phyloP scores from a whole-genome alignment of 2,888 invertebrate species.

The Drosophila leonis region DNA sequence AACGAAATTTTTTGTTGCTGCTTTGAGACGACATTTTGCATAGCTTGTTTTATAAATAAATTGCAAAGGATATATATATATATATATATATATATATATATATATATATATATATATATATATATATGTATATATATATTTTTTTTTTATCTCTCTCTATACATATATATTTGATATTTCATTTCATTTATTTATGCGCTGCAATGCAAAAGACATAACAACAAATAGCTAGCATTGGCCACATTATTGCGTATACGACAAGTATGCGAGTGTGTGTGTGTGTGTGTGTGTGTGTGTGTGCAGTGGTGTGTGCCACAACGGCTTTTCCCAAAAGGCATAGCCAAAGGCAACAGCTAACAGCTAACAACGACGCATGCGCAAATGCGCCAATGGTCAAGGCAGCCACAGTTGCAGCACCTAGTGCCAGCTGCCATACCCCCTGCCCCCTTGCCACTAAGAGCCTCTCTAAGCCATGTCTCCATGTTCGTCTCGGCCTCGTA shows the following conservation, averaged over 20 bases:
- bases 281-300: constrained; percentile 31
- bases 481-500: constrained; percentile 62
- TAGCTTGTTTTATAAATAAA: constrained; percentile 71
- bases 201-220: constrained; percentile 48
- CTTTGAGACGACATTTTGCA: constrained; percentile 45
- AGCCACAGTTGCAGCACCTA: constrained; percentile 43
- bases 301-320: constrained; percentile 40
- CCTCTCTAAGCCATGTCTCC: constrained; percentile 14
- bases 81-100: neutral
- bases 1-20: neutral
- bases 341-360: constrained; percentile 33
- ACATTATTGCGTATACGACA: constrained; percentile 74
- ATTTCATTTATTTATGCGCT: constrained; percentile 66
- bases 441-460: no score
- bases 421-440: neutral
- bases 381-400: constrained; percentile 75
- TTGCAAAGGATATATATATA: constrained; percentile 47
- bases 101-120: neutral
- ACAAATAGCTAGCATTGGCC: constrained; percentile 40
- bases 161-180: constrained; percentile 50
- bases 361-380: constrained; percentile 57
- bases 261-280: constrained; percentile 31
- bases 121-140: no score
- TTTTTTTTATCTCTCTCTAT: no score
- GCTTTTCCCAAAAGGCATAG: constrained; percentile 72